A percentile compares a stretch with the other conserved stretches of the same genome.
phyloP scores from a whole-genome alignment of 1,140 invertebrate species.

The Plutomurus gul region DNA sequence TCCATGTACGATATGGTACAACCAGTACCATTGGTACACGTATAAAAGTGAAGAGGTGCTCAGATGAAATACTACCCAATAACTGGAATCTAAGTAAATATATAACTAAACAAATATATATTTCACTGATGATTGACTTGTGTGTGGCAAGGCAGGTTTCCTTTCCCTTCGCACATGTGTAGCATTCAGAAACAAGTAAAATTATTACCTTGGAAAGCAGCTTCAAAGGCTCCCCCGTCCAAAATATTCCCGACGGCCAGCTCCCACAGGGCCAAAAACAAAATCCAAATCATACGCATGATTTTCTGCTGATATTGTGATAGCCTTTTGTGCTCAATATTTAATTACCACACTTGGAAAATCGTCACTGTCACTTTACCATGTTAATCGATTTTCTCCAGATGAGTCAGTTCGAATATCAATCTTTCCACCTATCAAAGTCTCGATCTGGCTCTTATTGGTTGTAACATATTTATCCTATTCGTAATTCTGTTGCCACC shows the following conservation, averaged over 20 bases:
- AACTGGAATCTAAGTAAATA: too few species aligned
- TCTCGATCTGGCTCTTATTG: too few species aligned
- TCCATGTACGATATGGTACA: too few species aligned
- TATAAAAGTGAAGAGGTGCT: too few species aligned
- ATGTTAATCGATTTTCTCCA: conserved; percentile 1
- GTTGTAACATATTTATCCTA: too few species aligned
- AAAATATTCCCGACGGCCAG: not conserved
- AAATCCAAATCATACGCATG: conserved; percentile 23
- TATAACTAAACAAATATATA: too few species aligned
- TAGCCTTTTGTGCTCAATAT: conserved; percentile 3
- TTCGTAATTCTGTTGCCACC: not conserved
- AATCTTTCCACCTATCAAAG: conserved; percentile 5
- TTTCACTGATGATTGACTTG: too few species aligned
- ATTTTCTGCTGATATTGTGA: conserved; percentile 17
- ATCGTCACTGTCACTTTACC: conserved; percentile 23
- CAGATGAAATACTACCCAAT: too few species aligned
- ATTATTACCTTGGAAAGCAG: conserved; percentile 16
- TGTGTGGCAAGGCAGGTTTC: too few species aligned
- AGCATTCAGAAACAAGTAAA: too few species aligned
- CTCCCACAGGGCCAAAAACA: conserved; percentile 13
- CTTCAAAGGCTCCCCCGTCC: conserved; percentile 1
- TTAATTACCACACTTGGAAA: conserved; percentile 11
- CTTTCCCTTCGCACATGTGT: too few species aligned
- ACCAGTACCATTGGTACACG: too few species aligned
- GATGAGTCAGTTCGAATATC: not conserved